Percentiles rank a stretch among this genome's conserved stretches.
These are phyloP conservation scores for Chromoteleia sp. DNA, from an alignment of 2,888 invertebrate genomes.

Conservation along the genomic window DNA sequence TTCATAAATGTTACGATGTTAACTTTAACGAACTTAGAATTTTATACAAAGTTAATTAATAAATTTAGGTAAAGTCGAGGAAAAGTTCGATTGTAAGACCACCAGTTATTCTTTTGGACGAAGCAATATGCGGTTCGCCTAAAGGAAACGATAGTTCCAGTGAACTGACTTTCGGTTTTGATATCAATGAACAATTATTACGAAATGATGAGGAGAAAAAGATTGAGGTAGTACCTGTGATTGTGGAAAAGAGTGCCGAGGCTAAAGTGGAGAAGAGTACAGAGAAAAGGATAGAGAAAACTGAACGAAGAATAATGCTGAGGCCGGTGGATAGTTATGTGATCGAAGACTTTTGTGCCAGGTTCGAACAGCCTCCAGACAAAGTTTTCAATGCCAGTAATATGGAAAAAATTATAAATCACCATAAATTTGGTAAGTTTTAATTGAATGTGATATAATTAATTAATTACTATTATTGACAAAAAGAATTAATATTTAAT, in stretches of 20 bases:
- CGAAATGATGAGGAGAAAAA: slow-evolving; percentile 83
- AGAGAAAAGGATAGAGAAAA: slow-evolving; percentile 39
- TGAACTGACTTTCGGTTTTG: slow-evolving; percentile 93
- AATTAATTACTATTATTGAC: too few species aligned
- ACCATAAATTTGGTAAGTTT: slow-evolving; percentile 47
- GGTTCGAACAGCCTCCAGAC: slow-evolving; percentile 48
- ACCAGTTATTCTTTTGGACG: slow-evolving; percentile 90
- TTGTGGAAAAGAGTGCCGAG: slow-evolving; percentile 18
- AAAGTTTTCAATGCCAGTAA: slow-evolving; percentile 50
- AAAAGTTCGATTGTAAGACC: slow-evolving; percentile 85
- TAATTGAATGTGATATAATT: too few species aligned
- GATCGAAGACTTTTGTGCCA: slow-evolving; percentile 83
- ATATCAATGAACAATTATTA: slow-evolving; percentile 90
- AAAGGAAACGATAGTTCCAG: slow-evolving; percentile 84
- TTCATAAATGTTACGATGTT: too few species aligned
- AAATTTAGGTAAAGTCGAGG: slow-evolving; percentile 41
- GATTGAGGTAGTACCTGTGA: slow-evolving; percentile 41
- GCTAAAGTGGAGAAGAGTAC: slow-evolving; percentile 13
- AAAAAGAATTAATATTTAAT: too few species aligned
- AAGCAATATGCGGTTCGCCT: slow-evolving; percentile 79
- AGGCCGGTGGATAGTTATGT: slow-evolving; percentile 80
- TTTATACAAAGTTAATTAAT: background rate
- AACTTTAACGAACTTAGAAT: too few species aligned
- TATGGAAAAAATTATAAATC: slow-evolving; percentile 56
- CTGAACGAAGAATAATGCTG: slow-evolving; percentile 65